phyloP scores from a whole-genome alignment of 2,113 vertebrate species.

The Phrynocephalus versicolor region DNA sequence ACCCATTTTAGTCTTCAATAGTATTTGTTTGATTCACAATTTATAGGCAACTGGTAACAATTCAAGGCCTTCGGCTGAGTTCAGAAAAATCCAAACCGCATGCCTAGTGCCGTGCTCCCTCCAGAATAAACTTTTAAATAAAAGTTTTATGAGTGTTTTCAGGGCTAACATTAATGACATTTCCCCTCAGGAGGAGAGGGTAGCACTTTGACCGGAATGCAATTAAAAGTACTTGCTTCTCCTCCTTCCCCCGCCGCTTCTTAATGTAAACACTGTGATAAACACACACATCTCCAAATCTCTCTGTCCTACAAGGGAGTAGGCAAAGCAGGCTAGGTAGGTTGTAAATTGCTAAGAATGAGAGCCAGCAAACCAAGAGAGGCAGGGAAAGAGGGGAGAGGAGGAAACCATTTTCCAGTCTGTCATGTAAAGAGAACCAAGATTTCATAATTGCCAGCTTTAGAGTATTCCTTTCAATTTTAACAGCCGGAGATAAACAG shows the following conservation, averaged over 20 bases:
- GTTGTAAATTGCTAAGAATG: slow-evolving; percentile 1
- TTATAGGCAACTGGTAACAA: slow-evolving; percentile 1
- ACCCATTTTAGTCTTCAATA: background rate
- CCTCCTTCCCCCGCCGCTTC: no score
- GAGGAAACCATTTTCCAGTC: background rate
- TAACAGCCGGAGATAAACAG: background rate
- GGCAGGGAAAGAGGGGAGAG: rapidly evolving
- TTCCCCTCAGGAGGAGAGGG: slow-evolving; percentile 43
- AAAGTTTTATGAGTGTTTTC: slow-evolving; percentile 14
- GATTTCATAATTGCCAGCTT: slow-evolving; percentile 16
- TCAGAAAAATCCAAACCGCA: slow-evolving; percentile 29
- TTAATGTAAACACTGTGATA: background rate
- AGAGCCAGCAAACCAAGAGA: background rate
- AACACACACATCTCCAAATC: slow-evolving; percentile 29
- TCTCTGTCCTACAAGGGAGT: slow-evolving; percentile 29
- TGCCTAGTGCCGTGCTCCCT: background rate
- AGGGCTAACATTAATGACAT: slow-evolving; percentile 41
- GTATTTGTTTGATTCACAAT: background rate
- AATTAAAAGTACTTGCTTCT: background rate
- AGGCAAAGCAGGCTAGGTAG: background rate
- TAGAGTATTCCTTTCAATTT: slow-evolving; percentile 30
- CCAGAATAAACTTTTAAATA: background rate
- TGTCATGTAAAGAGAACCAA: slow-evolving; percentile 19
- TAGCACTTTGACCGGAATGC: slow-evolving; percentile 26
- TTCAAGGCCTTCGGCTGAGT: background rate